Base-by-base conservation (phyloP, 1,140 invertebrate species). In the Delia radicum region DNA sequence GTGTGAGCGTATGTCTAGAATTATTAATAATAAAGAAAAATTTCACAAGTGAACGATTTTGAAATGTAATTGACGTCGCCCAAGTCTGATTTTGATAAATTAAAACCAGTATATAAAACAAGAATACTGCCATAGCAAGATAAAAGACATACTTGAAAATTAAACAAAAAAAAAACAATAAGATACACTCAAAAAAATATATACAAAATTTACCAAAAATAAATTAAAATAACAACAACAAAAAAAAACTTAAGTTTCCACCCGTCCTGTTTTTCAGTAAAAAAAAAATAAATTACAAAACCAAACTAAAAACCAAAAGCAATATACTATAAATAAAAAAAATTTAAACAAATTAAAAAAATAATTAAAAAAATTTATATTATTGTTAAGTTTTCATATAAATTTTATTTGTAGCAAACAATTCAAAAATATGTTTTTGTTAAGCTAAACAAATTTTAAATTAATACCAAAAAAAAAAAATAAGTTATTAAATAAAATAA, bases 61-160 rank as follows among this genome's bases (percentile, higher is more conserved):
- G n/a, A n/a, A n/a, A n/a, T n/a, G n/a, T n/a, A n/a, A n/a, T n/a
- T n/a, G n/a, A n/a, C n/a, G n/a, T n/a, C n/a, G n/a, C n/a, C n/a
- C n/a, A n/a, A n/a, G n/a, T n/a, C n/a, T n/a, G n/a, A 69, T 21
- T 26, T 27, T 12, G 10, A 69, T 6, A 37, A 37, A 24, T 10
- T 0, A 33, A 67, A 24, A 4, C 24, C 0, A 55, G 8, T n/a
- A n/a, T 18, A 55, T 18, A 29, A 31, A 26, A 2, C 27, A 26
- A 65, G 27, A 65, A 65, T 15, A 69, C 65, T 69, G 65, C 29
- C 29, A 63, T 63, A 63, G n/a, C n/a, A n/a, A n/a, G n/a, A n/a
- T n/a, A n/a, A n/a, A n/a, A 63, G 26, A 63, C 24, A 63, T 10
- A 63, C 27, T 27, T 27, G 24, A 63, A 63, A 63, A 27, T 63